phyloP scores from a whole-genome alignment of 2,113 vertebrate species.

The Chloropsis hardwickii region DNA sequence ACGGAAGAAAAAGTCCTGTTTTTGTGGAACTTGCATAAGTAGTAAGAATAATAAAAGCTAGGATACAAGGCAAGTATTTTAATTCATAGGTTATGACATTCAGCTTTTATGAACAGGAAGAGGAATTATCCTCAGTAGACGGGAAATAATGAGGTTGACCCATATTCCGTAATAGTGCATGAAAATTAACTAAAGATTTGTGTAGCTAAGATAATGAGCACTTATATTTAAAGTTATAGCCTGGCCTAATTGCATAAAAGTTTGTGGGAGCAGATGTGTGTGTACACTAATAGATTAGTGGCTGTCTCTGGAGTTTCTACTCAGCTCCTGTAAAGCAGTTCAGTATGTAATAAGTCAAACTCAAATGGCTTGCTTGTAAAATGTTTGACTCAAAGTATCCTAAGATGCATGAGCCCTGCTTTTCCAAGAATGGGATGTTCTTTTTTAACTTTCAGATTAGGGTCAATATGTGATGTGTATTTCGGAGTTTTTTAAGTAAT shows the following conservation, averaged over 20 bases:
- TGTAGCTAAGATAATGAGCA: slow-evolving; percentile 20
- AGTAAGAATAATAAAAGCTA: slow-evolving; percentile 6
- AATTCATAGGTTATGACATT: slow-evolving; percentile 29
- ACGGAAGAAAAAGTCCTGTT: not conserved
- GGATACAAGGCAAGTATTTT: not conserved
- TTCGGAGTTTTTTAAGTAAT: not conserved
- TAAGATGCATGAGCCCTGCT: not conserved
- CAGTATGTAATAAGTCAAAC: not conserved
- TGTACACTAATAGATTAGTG: not conserved
- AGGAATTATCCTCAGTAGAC: slow-evolving; percentile 22
- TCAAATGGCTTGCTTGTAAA: not conserved
- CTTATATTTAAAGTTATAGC: slow-evolving; percentile 17
- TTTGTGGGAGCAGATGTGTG: not conserved
- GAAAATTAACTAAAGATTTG: slow-evolving; percentile 45
- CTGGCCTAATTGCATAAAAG: not conserved
- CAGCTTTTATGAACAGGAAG: slow-evolving; percentile 30
- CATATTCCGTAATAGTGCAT: not conserved
- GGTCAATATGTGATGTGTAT: not conserved
- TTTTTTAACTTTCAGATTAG: not conserved
- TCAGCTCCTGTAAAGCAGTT: not conserved
- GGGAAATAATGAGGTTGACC: slow-evolving; percentile 47
- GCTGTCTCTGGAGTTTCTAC: not conserved
- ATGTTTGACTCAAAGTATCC: not conserved
- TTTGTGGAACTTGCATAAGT: not conserved
- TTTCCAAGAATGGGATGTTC: not conserved